phyloP scores from a whole-genome alignment of 2,888 invertebrate species.

The Andrena hattorfiana region DNA sequence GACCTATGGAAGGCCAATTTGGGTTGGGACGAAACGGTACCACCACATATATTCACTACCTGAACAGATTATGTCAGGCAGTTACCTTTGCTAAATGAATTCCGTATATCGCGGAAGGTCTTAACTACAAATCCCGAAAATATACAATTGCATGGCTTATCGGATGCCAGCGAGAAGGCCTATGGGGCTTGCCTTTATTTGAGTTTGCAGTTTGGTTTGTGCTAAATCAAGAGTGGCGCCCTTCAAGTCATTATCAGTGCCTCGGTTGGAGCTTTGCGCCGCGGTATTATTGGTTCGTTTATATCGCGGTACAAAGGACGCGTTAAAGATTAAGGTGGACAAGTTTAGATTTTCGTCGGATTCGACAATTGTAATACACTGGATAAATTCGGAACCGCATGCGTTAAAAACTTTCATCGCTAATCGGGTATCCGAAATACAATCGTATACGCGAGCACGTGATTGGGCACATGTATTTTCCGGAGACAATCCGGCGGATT shows the following conservation, averaged over 20 bases:
- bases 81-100: neutral
- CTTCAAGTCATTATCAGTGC: neutral
- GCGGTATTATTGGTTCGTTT: neutral
- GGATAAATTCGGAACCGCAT: conserved; percentile 4
- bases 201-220: too few species aligned
- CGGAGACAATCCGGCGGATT: conserved; percentile 27
- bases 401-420: conserved; percentile 3
- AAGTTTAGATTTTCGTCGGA: conserved; percentile 7
- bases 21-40: conserved; percentile 28
- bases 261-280: conserved; percentile 15
- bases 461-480: neutral
- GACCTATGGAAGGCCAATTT: conserved; percentile 4
- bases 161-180: neutral
- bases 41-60: neutral
- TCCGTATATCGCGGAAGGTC: neutral
- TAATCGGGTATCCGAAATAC: neutral
- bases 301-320: neutral
- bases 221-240: too few species aligned
- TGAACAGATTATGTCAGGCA: neutral
- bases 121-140: neutral
- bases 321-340: neutral
- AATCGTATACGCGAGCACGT: neutral
- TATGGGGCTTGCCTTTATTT: conserved; percentile 11
- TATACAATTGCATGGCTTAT: neutral
- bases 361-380: conserved; percentile 10